Evolutionary conservation across 2,888 invertebrate genomes (phyloP).

Genomic region (Amorpha juglandis): DNA sequence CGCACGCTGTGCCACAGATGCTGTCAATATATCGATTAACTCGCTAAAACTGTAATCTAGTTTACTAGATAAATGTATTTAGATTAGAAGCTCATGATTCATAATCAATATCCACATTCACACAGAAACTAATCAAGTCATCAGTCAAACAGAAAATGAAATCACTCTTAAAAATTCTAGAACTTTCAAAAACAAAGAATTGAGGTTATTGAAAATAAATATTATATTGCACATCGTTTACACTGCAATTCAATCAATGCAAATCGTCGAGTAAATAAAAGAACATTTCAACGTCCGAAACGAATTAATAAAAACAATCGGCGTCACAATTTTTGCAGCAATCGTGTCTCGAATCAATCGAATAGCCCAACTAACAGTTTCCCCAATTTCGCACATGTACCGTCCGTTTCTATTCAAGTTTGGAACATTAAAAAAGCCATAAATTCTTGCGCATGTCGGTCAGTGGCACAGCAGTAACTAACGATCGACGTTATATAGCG

Average conservation of each 20-base stretch:
- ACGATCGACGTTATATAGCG: constrained; percentile 53
- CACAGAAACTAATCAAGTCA: too few species aligned
- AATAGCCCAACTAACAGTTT: constrained; percentile 4
- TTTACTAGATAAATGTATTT: too few species aligned
- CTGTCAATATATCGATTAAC: too few species aligned
- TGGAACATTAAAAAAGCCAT: constrained; percentile 21
- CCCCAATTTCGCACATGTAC: constrained; percentile 22
- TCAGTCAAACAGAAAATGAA: too few species aligned
- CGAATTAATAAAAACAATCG: constrained; percentile 12
- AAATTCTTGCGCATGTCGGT: constrained; percentile 34
- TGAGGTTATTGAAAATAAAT: background rate
- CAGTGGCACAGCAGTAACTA: constrained; percentile 37
- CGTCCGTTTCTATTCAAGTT: constrained; percentile 12
- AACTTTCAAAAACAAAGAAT: background rate
- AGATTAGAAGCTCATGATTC: too few species aligned
- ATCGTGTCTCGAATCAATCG: constrained; percentile 8
- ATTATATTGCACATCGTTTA: background rate
- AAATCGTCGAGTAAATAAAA: background rate
- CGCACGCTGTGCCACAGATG: too few species aligned
- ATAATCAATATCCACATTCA: too few species aligned
- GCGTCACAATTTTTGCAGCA: background rate
- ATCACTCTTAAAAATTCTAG: too few species aligned
- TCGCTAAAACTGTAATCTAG: too few species aligned
- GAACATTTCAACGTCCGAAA: constrained; percentile 9
- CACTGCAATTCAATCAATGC: background rate